Base-by-base conservation (phyloP, 2,113 vertebrate genomes). In the Neodontobutis hainanensis region DNA sequence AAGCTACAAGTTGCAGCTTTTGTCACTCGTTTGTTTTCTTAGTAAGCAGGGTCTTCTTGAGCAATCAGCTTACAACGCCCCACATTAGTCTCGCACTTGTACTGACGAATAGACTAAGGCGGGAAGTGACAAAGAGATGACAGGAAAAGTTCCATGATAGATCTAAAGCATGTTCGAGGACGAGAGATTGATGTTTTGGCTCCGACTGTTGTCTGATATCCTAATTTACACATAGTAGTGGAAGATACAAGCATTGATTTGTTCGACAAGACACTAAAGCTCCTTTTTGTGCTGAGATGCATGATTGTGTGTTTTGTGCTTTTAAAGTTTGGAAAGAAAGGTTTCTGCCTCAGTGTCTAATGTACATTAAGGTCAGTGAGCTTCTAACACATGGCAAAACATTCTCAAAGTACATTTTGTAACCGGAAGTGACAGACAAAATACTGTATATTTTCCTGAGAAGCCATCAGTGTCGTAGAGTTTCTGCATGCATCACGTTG, bases 401-500 rank as follows among this genome's bases (percentile, higher is more conserved):
- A 40, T 40, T 40, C 5, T 8, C 5, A 5, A 40, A 40, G 38
- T 40, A 72, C 51, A 43, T 16, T 56, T 10, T 36, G 6, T 46
- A 5, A 40, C 36, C 1, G 27, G 46, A 4, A 14, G 19, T 43
- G 38, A 46, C 12, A 38, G 32, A 36, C 10, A 38, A 35, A 34
- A 12, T 40, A 40, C 8, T 40, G 5, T 63, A 27, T 10, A 15
- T 62, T 61, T 67, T 36, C 68, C 14, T 44, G 40, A 45, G 65
- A 52, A 57, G 53, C 40, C 48, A 68, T 58, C 48, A 40, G 67
- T 15, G 58, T 34, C 46, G 43, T 65, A 56, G 36, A 62, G 63
- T 68, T 56, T 48, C 19, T 3, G 11, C 61, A 66, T 69, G 70
- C 80, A 78, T 73, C 80, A 73, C 35, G 5, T 44, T 4, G 57